A percentile compares a stretch with the other conserved stretches of the same genome.
Conservation (phyloP, 2,888 invertebrate genomes). For the Mythimna ferrago region DNA sequence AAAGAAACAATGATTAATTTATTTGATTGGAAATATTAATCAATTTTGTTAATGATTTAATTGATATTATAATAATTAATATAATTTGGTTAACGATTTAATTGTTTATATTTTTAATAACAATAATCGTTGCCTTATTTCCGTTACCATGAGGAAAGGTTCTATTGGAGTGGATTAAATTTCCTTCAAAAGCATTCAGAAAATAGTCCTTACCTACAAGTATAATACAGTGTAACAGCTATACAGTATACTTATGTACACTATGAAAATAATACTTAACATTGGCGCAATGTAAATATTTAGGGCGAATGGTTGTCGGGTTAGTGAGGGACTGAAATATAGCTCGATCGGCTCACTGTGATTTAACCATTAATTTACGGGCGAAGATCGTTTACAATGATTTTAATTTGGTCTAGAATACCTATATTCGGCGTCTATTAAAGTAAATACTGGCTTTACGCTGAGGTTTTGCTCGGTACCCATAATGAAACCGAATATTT, state of each 20-base stretch:
- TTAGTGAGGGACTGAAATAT: slow-evolving; percentile 72
- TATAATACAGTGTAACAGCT: no score
- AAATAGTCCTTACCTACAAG: no score
- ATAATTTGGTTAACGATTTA: no score
- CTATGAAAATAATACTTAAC: slow-evolving; percentile 46
- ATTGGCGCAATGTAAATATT: slow-evolving; percentile 62
- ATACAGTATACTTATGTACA: not conserved
- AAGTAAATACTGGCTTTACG: not conserved
- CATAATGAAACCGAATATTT: not conserved
- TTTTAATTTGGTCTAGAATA: slow-evolving; percentile 26
- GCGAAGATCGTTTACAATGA: slow-evolving; percentile 36
- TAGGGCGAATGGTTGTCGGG: slow-evolving; percentile 63
- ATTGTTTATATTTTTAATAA: no score
- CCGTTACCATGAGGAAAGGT: no score
- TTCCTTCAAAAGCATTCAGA: no score
- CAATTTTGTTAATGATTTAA: no score
- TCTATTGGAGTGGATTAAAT: no score
- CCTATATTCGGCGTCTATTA: not conserved
- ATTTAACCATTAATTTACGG: slow-evolving; percentile 72
- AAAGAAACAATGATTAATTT: no score
- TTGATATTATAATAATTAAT: no score
- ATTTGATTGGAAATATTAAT: no score
- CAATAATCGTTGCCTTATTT: no score
- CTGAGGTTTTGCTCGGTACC: not conserved
- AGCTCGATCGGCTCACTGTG: slow-evolving; percentile 66